A percentile compares a stretch with the other conserved stretches of the same genome.
Conservation (phyloP, 2,888 invertebrate genomes). For the Aphodius granarius region DNA sequence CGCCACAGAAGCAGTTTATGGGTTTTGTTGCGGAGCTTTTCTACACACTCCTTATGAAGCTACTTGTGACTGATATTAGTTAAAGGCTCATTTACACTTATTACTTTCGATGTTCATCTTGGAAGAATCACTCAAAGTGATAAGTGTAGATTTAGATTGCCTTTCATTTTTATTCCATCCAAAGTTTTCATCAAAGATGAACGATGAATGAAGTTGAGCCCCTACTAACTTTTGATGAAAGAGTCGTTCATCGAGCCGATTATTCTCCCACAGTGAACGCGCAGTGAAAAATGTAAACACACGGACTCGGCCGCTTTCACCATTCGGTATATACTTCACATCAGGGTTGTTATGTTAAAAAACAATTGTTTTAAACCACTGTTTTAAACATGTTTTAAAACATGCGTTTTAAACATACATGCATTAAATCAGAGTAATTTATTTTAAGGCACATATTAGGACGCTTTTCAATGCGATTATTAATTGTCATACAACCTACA, state of each 20-base stretch:
- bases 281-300: not conserved
- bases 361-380: no score
- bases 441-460: no score
- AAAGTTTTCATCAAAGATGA: not conserved
- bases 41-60: no score
- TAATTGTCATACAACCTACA: no score
- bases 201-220: not conserved
- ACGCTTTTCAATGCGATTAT: no score
- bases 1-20: no score
- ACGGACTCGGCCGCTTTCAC: not conserved
- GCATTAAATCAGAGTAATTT: no score
- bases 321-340: no score
- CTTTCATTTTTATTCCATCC: not conserved
- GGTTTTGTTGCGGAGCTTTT: no score
- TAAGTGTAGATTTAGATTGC: not conserved
- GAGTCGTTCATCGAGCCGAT: not conserved
- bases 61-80: not conserved
- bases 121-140: not conserved
- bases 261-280: not conserved
- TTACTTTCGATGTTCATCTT: not conserved
- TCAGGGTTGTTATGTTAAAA: no score
- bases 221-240: not conserved
- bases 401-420: no score
- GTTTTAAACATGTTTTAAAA: no score
- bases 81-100: not conserved